These are phyloP conservation scores for Autographa gamma DNA, from an alignment of 2,888 invertebrate genomes.

Conservation along the genomic window DNA sequence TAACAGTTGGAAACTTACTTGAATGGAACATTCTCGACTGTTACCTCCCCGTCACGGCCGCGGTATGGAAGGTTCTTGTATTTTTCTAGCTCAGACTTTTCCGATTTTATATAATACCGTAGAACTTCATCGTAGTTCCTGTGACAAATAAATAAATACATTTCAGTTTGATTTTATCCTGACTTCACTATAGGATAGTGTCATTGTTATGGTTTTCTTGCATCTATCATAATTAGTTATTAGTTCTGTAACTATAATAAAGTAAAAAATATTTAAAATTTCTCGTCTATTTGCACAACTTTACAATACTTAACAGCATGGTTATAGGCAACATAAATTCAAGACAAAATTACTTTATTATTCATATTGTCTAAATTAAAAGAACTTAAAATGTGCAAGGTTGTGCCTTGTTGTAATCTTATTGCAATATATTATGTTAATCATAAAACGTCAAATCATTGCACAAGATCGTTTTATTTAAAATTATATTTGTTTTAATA, in stretches of 20 bases:
- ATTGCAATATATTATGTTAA: background rate
- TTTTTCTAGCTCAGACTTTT: conserved; percentile 84
- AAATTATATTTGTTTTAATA: background rate
- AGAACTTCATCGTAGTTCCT: conserved; percentile 91
- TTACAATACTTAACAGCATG: background rate
- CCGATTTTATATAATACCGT: conserved; percentile 90
- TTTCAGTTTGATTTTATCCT: background rate
- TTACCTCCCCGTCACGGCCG: conserved; percentile 90
- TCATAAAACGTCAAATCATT: background rate
- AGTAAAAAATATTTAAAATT: too few species aligned
- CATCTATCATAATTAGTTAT: too few species aligned
- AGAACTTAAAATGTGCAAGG: background rate
- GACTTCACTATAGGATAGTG: background rate
- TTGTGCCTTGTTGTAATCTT: background rate
- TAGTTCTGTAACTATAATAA: too few species aligned
- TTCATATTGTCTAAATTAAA: background rate
- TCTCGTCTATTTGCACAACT: background rate
- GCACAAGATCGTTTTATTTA: background rate
- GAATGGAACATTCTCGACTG: conserved; percentile 90
- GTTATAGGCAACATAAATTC: background rate
- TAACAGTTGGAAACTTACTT: conserved; percentile 73
- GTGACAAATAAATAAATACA: conserved; percentile 42
- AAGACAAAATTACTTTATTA: background rate
- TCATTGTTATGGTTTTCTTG: background rate
- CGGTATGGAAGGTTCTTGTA: conserved; percentile 88